Percentiles rank a stretch among this genome's conserved stretches.
Conservation (phyloP, 2,888 invertebrate species). For the Gymnoscelis rufifasciata region DNA sequence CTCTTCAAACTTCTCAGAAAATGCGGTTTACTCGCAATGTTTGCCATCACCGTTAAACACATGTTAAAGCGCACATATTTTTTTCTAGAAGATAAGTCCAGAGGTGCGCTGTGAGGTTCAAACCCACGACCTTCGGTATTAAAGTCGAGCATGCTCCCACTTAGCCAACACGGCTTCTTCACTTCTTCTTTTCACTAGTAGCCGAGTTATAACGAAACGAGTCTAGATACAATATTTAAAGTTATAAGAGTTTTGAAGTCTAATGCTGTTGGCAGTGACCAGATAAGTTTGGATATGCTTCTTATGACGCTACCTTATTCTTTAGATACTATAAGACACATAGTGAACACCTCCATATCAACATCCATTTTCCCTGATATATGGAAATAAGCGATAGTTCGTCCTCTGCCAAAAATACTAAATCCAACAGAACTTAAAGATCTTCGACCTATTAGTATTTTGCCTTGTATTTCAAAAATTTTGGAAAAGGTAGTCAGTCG, state of each 20-base stretch:
- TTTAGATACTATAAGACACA: no score
- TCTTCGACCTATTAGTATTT: constrained; percentile 24
- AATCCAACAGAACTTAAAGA: constrained; percentile 16
- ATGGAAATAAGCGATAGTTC: constrained; percentile 3
- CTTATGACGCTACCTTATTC: neutral
- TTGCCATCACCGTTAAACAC: no score
- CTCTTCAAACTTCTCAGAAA: no score
- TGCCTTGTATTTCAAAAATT: constrained; percentile 21
- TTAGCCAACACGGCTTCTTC: no score
- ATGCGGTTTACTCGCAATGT: no score
- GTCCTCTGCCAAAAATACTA: neutral
- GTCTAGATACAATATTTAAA: neutral
- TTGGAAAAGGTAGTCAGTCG: constrained; percentile 10
- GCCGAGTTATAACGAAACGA: no score
- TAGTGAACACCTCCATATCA: neutral
- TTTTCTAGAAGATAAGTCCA: no score
- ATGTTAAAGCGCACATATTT: no score
- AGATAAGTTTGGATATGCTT: neutral
- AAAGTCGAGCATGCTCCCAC: no score
- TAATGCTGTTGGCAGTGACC: neutral
- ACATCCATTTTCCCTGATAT: neutral
- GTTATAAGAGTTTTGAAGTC: neutral
- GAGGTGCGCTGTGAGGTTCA: no score
- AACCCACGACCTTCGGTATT: no score
- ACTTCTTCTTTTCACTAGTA: no score